Evolutionary conservation across 2,888 invertebrate genomes (phyloP).

Genomic region (Gastracanthus pulcherrimus): DNA sequence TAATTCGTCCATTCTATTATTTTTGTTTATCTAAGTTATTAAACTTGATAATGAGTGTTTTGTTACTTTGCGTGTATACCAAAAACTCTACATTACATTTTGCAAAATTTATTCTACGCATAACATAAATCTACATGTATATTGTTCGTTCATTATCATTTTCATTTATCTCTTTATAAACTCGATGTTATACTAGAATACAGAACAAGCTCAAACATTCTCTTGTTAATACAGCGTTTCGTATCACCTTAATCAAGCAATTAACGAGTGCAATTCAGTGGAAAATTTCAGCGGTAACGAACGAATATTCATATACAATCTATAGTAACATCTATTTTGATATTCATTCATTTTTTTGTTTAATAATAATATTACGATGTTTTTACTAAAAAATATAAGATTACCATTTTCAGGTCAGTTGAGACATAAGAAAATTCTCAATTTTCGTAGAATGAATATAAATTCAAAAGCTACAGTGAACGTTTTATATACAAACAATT

Average conservation of each 20-base stretch:
- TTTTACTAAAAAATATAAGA: too few relatives aligned
- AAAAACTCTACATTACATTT: neutral
- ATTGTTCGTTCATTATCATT: neutral
- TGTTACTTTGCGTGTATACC: too few relatives aligned
- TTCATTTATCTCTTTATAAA: neutral
- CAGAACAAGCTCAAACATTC: too few relatives aligned
- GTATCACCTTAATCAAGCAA: slow-evolving; percentile 15
- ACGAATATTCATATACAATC: neutral
- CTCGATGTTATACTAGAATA: neutral
- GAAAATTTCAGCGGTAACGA: neutral
- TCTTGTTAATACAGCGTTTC: neutral
- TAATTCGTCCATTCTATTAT: neutral
- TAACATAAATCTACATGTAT: neutral
- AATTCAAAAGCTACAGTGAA: too few relatives aligned
- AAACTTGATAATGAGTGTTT: neutral
- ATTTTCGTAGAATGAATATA: too few relatives aligned
- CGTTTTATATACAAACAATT: too few relatives aligned
- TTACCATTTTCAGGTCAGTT: too few relatives aligned
- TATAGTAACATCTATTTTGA: too few relatives aligned
- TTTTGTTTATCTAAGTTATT: neutral
- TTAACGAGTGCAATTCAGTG: neutral
- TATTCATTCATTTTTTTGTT: too few relatives aligned
- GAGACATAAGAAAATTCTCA: too few relatives aligned
- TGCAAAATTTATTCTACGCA: neutral
- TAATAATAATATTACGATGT: too few relatives aligned